phyloP scores from a whole-genome alignment of 2,888 invertebrate species.

The Phanerotoma sp. region DNA sequence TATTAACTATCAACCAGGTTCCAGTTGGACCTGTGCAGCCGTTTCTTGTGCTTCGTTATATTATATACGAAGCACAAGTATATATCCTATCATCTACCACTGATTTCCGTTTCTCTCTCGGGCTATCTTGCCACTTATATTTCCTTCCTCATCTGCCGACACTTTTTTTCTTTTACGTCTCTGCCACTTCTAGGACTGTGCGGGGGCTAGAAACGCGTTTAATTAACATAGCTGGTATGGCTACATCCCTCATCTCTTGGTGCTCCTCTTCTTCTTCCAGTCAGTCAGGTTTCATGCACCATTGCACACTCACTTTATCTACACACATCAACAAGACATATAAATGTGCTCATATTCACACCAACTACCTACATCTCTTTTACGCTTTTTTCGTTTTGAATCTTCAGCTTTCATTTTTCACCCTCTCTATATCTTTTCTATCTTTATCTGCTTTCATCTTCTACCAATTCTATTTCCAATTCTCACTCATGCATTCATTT shows the following conservation, averaged over 20 bases:
- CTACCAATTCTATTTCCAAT: slow-evolving; percentile 2
- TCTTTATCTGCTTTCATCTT: background rate
- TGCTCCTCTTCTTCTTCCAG: slow-evolving; percentile 23
- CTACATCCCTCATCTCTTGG: slow-evolving; percentile 47
- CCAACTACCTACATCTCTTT: no score
- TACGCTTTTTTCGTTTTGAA: no score
- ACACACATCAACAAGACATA: slow-evolving; percentile 12
- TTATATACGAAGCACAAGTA: slow-evolving; percentile 11
- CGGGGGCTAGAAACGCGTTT: slow-evolving; percentile 53
- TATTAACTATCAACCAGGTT: slow-evolving; percentile 39
- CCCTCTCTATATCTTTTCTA: background rate
- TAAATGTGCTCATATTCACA: slow-evolving; percentile 20
- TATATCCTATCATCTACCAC: slow-evolving; percentile 28
- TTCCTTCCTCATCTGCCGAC: slow-evolving; percentile 12
- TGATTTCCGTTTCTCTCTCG: slow-evolving; percentile 22
- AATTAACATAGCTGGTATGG: slow-evolving; percentile 55
- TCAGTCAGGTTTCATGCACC: slow-evolving; percentile 40
- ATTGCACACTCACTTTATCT: slow-evolving; percentile 34
- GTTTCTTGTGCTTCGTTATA: slow-evolving; percentile 20
- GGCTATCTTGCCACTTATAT: slow-evolving; percentile 16
- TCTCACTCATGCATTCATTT: slow-evolving; percentile 8
- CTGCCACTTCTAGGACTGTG: slow-evolving; percentile 33
- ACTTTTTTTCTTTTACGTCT: slow-evolving; percentile 24
- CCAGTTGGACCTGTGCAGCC: slow-evolving; percentile 13
- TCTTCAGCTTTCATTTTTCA: no score